phyloP scores from a whole-genome alignment of 1,140 invertebrate genomes.

The Cylas formicarius region DNA sequence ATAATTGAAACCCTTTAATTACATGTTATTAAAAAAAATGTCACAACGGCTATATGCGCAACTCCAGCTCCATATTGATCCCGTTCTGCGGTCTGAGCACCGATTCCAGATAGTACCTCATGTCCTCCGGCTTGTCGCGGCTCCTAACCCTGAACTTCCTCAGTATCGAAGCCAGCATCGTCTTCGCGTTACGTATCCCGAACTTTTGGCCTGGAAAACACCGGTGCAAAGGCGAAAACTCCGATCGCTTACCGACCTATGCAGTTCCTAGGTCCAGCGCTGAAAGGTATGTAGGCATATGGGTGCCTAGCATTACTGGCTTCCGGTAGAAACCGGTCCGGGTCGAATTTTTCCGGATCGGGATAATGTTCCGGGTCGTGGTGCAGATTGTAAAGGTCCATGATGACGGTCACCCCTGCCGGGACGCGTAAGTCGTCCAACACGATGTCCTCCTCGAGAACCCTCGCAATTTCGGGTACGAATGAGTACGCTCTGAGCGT shows the following conservation, averaged over 20 bases:
- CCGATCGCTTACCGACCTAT: constrained; percentile 52
- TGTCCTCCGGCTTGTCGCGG: constrained; percentile 49
- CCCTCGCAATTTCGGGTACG: constrained; percentile 61
- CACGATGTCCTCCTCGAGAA: constrained; percentile 50
- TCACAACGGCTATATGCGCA: no score
- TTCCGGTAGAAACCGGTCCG: constrained; percentile 66
- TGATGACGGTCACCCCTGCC: constrained; percentile 47
- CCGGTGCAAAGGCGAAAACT: no score
- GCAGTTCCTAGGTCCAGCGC: constrained; percentile 68
- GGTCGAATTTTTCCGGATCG: constrained; percentile 67
- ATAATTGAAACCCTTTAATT: no score
- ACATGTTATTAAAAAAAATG: no score
- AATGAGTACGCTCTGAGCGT: constrained; percentile 61
- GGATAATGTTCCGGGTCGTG: constrained; percentile 57
- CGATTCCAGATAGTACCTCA: constrained; percentile 48
- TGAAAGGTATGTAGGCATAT: constrained; percentile 67
- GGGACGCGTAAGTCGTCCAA: constrained; percentile 50
- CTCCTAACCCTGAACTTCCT: constrained; percentile 55
- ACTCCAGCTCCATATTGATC: constrained; percentile 44
- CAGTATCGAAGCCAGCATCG: constrained; percentile 59
- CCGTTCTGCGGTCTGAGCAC: constrained; percentile 52
- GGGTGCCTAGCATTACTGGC: constrained; percentile 52
- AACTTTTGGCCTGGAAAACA: constrained; percentile 63
- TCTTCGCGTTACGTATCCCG: constrained; percentile 68
- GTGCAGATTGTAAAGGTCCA: constrained; percentile 57